Evolutionary conservation across 2,113 vertebrate species (phyloP).

Genomic region (Gymnobelideus leadbeateri): DNA sequence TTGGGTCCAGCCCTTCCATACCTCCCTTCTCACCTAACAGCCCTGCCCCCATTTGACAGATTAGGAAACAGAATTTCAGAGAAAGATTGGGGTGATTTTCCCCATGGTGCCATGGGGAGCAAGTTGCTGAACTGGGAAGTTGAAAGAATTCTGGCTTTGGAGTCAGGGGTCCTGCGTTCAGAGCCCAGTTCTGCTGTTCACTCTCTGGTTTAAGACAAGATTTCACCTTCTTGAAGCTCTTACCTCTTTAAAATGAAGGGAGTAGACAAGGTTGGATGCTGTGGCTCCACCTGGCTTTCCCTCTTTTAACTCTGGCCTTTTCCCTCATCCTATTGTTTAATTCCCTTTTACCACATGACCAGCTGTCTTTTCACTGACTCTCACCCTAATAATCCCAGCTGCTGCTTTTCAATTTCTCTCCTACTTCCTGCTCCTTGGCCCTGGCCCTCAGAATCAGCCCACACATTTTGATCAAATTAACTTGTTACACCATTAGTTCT

Average conservation of each 20-base stretch:
- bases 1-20: too few relatives aligned
- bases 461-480: neutral
- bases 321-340: neutral
- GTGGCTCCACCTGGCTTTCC: neutral
- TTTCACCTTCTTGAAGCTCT: neutral
- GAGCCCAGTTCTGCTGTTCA: neutral
- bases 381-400: neutral
- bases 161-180: neutral
- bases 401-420: neutral
- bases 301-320: neutral
- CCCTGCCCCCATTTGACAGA: too few relatives aligned
- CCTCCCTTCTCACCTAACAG: too few relatives aligned
- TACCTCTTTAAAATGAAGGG: neutral
- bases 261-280: neutral
- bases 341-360: neutral
- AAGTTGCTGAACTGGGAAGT: too few relatives aligned
- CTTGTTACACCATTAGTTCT: slow-evolving; percentile 20
- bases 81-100: too few relatives aligned
- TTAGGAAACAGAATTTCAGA: too few relatives aligned
- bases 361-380: neutral
- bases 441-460: slow-evolving; percentile 15
- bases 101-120: too few relatives aligned
- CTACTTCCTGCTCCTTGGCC: accelerated
- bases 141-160: too few relatives aligned
- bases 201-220: neutral